Base-by-base conservation (phyloP, 1,140 invertebrate species). In the Cydia splendana region DNA sequence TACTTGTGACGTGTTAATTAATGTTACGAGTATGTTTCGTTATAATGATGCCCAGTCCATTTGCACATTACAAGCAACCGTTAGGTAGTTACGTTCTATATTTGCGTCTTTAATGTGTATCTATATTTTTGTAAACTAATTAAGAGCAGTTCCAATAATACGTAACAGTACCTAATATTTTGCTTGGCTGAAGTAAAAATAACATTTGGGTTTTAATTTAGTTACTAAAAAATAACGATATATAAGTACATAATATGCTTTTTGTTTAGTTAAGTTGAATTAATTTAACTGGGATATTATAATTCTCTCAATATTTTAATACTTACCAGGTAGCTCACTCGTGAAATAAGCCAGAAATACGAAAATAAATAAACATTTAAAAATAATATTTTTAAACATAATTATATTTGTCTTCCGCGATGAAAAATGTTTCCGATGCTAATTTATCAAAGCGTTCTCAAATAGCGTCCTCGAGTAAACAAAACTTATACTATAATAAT, bases 401-500 rank as follows among this genome's bases (percentile, higher is more conserved):
- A n/a, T n/a, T n/a, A 71, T 71, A 42, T 71, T 71, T 71, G 18
- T 10, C 67, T 42, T 71, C 13, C 15, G 13, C 30, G 15, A 38
- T 15, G 53, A 62, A 71, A 71, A 38, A n/a, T 18, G 10, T 71
- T 71, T 71, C 34, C 67, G 34, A 62, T 38, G 67, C 18, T 71
- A 71, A 71, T 71, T 71, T 42, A 20, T 71, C 38, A 71, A 71
- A 71, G 67, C 67, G n/a, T 42, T 28, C n/a, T 38, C n/a, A 18
- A 38, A 69, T 57, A 57, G 15, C n/a, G n/a, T 7, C 2, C n/a
- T 24, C 57, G 3, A 62, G 57, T 62, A 62, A 62, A 62, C 20
- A 62, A 20, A 62, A 24, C 57, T 12, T 62, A 62, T 20, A 18
- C 57, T 10, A 24, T 24, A 62, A 24, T 24, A 20, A 62, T 62